Percentiles rank a stretch among this genome's conserved stretches.
phyloP scores from a whole-genome alignment of 2,113 vertebrate species.

The Caracal caracal region DNA sequence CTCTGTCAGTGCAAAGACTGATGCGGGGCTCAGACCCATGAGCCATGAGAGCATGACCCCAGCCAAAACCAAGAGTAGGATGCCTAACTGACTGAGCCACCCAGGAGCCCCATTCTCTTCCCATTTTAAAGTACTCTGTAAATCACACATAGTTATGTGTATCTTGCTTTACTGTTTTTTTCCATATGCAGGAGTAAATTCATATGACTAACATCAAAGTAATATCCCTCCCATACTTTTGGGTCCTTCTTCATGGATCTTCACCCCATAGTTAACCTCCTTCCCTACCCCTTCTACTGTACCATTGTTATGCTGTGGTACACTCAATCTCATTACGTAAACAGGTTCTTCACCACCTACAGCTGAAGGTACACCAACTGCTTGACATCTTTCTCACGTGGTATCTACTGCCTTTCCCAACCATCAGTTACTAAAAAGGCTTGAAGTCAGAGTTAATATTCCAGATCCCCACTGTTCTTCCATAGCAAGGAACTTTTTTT shows the following conservation, averaged over 20 bases:
- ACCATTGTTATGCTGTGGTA: background rate
- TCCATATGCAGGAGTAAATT: background rate
- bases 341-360: background rate
- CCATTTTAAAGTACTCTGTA: background rate
- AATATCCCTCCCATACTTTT: background rate
- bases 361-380: background rate
- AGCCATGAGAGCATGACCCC: too few species aligned
- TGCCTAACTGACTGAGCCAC: too few species aligned
- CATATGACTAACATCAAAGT: background rate
- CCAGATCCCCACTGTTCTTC: background rate
- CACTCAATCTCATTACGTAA: too few species aligned
- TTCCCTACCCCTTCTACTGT: background rate
- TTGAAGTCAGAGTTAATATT: background rate
- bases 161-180: background rate
- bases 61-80: too few species aligned
- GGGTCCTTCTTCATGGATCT: background rate
- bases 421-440: background rate
- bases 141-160: background rate
- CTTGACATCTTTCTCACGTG: background rate
- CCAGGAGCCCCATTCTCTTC: too few species aligned
- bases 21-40: too few species aligned
- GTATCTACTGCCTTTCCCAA: background rate
- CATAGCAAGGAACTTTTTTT: background rate
- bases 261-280: background rate
- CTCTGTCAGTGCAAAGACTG: too few species aligned